Evolutionary conservation across 2,888 invertebrate genomes (phyloP).

Genomic region (Philhelius pedissequus): DNA sequence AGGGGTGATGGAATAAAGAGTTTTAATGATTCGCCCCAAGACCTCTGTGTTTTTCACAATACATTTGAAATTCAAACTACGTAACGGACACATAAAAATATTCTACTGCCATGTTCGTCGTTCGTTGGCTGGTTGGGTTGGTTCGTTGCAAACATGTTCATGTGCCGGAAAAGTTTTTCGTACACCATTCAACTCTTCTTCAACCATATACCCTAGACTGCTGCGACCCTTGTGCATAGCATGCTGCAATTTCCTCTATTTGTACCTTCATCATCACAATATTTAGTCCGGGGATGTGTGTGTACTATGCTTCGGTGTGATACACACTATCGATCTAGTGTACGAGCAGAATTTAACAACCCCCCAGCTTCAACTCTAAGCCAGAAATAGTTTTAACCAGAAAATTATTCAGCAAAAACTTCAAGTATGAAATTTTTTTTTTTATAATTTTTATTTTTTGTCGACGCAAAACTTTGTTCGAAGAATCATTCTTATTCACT

Average conservation of each 20-base stretch:
- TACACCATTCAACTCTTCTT: slow-evolving; percentile 23
- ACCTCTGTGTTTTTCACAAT: slow-evolving; percentile 3
- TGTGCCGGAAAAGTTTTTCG: slow-evolving; percentile 63
- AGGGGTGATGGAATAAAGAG: neutral
- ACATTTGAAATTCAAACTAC: slow-evolving; percentile 57
- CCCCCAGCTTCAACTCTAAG: neutral
- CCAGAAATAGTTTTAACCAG: slow-evolving; percentile 46
- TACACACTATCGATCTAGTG: slow-evolving; percentile 37
- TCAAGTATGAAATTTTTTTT: slow-evolving; percentile 25
- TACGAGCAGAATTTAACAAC: neutral
- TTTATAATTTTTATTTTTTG: too few relatives aligned
- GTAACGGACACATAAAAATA: slow-evolving; percentile 51
- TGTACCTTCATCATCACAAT: slow-evolving; percentile 49
- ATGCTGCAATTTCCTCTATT: slow-evolving; percentile 39
- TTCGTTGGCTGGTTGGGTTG: neutral
- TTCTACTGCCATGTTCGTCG: slow-evolving; percentile 16
- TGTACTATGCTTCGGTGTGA: slow-evolving; percentile 5
- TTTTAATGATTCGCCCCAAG: slow-evolving; percentile 49
- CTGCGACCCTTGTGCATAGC: slow-evolving; percentile 2
- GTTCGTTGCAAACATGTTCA: slow-evolving; percentile 39
- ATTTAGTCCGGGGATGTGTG: slow-evolving; percentile 30
- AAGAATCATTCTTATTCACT: slow-evolving; percentile 23
- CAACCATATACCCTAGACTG: neutral
- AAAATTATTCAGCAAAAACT: slow-evolving; percentile 53
- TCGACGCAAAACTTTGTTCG: slow-evolving; percentile 38